Percentiles rank a stretch among this genome's conserved stretches.
phyloP scores from a whole-genome alignment of 2,888 invertebrate species.

The Ornithoptera priamus region DNA sequence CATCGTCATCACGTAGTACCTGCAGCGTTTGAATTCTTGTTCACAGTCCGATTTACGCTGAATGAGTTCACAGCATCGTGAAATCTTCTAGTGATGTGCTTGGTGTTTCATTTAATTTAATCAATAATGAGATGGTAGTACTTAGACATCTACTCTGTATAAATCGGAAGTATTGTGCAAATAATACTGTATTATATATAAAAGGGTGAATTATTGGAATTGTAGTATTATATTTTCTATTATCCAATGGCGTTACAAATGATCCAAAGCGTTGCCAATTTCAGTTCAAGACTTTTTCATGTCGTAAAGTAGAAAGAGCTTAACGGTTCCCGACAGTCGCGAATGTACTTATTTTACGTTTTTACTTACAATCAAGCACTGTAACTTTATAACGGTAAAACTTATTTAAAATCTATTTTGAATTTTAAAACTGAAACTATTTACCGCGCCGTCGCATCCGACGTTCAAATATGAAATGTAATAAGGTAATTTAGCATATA shows the following conservation, averaged over 20 bases:
- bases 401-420: neutral
- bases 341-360: constrained; percentile 7
- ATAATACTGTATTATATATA: too few species aligned
- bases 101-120: too few species aligned
- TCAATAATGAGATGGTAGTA: too few species aligned
- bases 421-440: constrained; percentile 2
- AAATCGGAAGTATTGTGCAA: too few species aligned
- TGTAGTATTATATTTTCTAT: neutral
- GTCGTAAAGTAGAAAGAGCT: constrained; percentile 1
- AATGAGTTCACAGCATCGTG: too few species aligned
- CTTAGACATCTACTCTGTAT: too few species aligned
- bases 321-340: constrained; percentile 2
- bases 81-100: too few species aligned
- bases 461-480: neutral
- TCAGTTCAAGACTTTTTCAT: neutral
- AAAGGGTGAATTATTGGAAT: neutral
- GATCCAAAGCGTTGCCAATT: constrained; percentile 6
- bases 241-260: constrained; percentile 3
- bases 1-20: too few species aligned
- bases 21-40: too few species aligned
- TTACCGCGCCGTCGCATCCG: neutral
- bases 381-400: constrained; percentile 4
- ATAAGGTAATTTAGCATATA: too few species aligned
- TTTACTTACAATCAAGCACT: constrained; percentile 3
- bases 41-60: too few species aligned